Evolutionary conservation across 2,113 vertebrate genomes (phyloP), one percentile per base, ranked within the genome.

Genomic region (Orthonyx spaldingii): DNA sequence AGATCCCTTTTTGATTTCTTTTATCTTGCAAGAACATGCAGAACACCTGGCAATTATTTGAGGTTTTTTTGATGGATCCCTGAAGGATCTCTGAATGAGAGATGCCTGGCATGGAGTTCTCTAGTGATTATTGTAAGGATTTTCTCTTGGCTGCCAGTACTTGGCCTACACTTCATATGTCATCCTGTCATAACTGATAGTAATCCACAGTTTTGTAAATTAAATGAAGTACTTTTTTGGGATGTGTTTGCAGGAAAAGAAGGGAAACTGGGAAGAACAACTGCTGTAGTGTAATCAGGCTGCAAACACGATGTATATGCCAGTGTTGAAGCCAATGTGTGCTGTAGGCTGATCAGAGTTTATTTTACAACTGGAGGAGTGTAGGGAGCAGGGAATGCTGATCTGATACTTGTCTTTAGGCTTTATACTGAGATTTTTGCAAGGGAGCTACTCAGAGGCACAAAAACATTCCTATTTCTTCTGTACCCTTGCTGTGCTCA

Each of bases 81-180:
- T 41, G 61, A 50, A 71, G 60, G 65, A 44, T 76, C 42, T 22
- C 14, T 60, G 74, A 42, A 30, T 53, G 66, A 37, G 68, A 70
- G 12, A 21, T 63, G 13, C 59, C 64, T 91, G 66, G 23, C 53
- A 13, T 33, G n/a, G 82, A 60, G 46, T n/a, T 61, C 30, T 82
- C 16, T 6, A 32, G n/a, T 30, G 57, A 72, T 77, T 76, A 42
- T 27, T 76, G 37, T 41, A 61, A 76, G 70, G 75, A 57, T 95
- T 94, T 92, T 94, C 80, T 82, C 33, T 87, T 82, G 81, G 26
- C 56, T 90, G 75, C 75, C n/a, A 64, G n/a, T 83, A 22, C 22
- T 72, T 93, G 88, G 94, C 53, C 61, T 90, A 46, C 53, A 46
- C 50, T 88, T 85, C 0, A 0, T 69, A 15, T 65, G 26, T 84